Conservation (phyloP, 2,797 vertebrate species). For the Hypotaenidia okinawae region DNA sequence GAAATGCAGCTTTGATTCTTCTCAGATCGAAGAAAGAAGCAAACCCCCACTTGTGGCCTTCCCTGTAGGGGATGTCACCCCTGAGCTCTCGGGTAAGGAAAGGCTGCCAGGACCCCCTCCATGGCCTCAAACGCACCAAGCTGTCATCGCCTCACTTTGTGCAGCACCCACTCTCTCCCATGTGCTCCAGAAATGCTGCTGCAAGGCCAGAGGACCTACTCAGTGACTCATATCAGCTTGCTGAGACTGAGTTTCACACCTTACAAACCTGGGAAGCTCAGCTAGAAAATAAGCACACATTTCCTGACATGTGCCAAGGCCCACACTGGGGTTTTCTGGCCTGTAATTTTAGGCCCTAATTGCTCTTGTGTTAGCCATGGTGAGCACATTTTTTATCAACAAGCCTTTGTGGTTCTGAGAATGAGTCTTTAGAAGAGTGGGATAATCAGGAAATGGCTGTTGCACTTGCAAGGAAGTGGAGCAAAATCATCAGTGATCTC, state of each 20-base stretch:
- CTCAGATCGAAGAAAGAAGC: background rate
- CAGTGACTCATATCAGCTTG: background rate
- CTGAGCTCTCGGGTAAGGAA: background rate
- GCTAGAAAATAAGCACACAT: background rate
- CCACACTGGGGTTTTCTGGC: background rate
- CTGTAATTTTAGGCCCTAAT: background rate
- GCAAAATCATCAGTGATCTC: background rate
- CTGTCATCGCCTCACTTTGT: background rate
- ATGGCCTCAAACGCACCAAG: background rate
- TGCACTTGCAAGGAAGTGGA: background rate
- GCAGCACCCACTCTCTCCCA: rapidly evolving
- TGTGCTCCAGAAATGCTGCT: background rate
- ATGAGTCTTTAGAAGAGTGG: background rate
- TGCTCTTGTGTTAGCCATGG: background rate
- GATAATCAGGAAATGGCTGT: background rate
- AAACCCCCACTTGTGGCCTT: background rate
- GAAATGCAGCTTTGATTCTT: background rate
- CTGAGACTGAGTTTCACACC: background rate
- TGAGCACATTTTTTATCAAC: background rate
- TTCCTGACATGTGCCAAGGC: background rate
- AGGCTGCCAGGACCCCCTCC: background rate
- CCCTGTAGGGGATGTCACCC: background rate
- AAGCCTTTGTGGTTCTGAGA: background rate
- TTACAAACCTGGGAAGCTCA: background rate
- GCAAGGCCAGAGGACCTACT: background rate